phyloP scores from a whole-genome alignment of 37 sponge, comb jelly and placozoan genomes.

The Hexactinellida sp. region DNA sequence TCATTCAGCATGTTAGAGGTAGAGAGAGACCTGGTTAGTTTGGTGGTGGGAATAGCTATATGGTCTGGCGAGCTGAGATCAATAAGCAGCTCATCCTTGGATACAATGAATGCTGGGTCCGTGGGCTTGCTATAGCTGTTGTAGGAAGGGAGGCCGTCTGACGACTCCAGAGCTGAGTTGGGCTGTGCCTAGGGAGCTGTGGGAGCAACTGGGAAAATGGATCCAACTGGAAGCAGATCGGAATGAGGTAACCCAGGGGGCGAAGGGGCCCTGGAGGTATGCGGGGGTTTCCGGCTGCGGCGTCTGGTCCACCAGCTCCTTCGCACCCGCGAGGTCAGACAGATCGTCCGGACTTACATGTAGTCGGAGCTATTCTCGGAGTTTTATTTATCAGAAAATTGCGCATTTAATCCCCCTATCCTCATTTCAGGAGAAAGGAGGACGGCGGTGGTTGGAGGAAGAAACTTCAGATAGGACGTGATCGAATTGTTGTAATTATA shows the following conservation, averaged over 20 bases:
- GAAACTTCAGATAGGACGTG: too few relatives aligned
- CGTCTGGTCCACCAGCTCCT: too few relatives aligned
- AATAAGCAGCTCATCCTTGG: neutral
- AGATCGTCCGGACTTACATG: too few relatives aligned
- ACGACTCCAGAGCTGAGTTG: neutral
- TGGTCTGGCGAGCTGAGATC: neutral
- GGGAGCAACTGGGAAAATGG: neutral
- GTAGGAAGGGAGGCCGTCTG: neutral
- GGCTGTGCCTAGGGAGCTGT: neutral
- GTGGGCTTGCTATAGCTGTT: neutral
- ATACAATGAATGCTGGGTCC: neutral
- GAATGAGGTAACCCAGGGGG: neutral
- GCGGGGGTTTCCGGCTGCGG: neutral
- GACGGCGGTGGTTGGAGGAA: too few relatives aligned
- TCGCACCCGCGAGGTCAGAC: too few relatives aligned
- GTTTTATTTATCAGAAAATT: too few relatives aligned
- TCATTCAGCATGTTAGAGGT: neutral
- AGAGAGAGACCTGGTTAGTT: neutral
- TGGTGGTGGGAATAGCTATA: neutral
- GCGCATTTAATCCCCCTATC: too few relatives aligned
- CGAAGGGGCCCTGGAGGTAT: neutral
- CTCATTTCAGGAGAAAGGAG: too few relatives aligned
- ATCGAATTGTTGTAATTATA: too few relatives aligned
- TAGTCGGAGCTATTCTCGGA: too few relatives aligned
- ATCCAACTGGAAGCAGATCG: neutral